These are phyloP conservation scores for Drosophila mettleri DNA, from an alignment of 2,888 invertebrate species.

Conservation along the genomic window DNA sequence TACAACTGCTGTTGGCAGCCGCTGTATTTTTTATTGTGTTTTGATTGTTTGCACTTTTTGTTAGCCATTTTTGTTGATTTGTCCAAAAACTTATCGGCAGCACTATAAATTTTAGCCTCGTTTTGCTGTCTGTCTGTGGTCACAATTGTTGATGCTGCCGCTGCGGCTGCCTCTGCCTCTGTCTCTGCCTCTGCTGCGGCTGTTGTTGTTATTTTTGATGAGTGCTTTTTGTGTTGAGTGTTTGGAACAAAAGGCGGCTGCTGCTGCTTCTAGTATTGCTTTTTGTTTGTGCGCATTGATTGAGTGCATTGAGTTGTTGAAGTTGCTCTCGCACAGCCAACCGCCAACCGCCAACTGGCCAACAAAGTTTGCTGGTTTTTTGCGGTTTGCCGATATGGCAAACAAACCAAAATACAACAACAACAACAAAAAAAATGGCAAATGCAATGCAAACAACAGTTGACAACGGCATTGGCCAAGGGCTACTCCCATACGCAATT, in stretches of 20 bases:
- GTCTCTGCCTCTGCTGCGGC: neutral
- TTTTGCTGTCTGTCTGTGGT: constrained; percentile 20
- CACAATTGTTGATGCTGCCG: constrained; percentile 30
- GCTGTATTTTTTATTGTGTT: constrained; percentile 56
- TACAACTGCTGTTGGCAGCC: constrained; percentile 14
- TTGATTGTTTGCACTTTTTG: constrained; percentile 52
- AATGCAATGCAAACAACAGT: constrained; percentile 42
- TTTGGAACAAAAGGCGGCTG: constrained; percentile 68
- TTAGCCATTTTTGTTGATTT: constrained; percentile 64
- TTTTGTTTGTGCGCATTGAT: constrained; percentile 69
- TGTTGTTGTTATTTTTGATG: constrained; percentile 58
- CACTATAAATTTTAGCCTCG: constrained; percentile 55
- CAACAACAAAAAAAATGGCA: constrained; percentile 17
- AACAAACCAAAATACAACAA: constrained; percentile 34
- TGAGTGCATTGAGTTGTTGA: constrained; percentile 79
- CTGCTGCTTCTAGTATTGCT: constrained; percentile 26
- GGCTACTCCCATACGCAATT: neutral
- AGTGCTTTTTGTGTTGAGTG: constrained; percentile 72
- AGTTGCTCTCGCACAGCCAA: constrained; percentile 46
- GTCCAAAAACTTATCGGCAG: constrained; percentile 61
- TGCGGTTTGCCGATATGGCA: constrained; percentile 69
- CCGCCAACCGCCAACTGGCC: neutral
- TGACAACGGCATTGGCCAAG: constrained; percentile 64
- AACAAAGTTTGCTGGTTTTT: constrained; percentile 71
- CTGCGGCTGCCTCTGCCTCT: neutral